Evolutionary conservation across 2,888 invertebrate genomes (phyloP).

Genomic region (Sarcophaga rosellei): DNA sequence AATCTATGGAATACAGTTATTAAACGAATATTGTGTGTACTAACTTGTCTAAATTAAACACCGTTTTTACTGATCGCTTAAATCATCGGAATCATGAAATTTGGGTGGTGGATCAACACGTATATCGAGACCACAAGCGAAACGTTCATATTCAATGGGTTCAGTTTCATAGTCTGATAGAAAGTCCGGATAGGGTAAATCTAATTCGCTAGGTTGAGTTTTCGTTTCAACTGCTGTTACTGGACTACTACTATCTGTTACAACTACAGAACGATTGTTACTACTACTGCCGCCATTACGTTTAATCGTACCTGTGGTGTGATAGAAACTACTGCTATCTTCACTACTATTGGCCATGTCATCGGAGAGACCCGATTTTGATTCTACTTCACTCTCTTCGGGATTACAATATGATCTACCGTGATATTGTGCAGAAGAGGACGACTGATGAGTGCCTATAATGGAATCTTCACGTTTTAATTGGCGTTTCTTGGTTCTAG

Average conservation of each 20-base stretch:
- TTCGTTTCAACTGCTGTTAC: not conserved
- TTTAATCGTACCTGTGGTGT: conserved; percentile 74
- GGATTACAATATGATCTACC: conserved; percentile 76
- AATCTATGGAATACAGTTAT: not conserved
- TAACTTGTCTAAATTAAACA: not conserved
- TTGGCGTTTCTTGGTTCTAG: conserved; percentile 80
- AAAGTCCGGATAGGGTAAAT: conserved; percentile 82
- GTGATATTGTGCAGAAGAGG: conserved; percentile 70
- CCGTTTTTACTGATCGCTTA: conserved; percentile 76
- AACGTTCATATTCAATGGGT: conserved; percentile 84
- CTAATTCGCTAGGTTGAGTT: conserved; percentile 79
- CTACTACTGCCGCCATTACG: conserved; percentile 67
- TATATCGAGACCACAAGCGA: conserved; percentile 89
- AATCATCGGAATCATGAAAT: conserved; percentile 87
- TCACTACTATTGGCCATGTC: conserved; percentile 81
- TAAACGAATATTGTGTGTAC: not conserved
- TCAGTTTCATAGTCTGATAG: conserved; percentile 83
- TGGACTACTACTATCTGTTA: conserved; percentile 26
- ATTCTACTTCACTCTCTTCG: conserved; percentile 79
- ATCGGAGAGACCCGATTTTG: conserved; percentile 79
- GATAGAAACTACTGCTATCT: conserved; percentile 76
- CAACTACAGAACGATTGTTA: not conserved
- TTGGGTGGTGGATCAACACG: conserved; percentile 89
- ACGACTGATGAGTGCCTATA: conserved; percentile 62
- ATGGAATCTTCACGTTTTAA: conserved; percentile 80